Conservation (phyloP, 2,113 vertebrate species). For the Phalacrocorax aristotelis region DNA sequence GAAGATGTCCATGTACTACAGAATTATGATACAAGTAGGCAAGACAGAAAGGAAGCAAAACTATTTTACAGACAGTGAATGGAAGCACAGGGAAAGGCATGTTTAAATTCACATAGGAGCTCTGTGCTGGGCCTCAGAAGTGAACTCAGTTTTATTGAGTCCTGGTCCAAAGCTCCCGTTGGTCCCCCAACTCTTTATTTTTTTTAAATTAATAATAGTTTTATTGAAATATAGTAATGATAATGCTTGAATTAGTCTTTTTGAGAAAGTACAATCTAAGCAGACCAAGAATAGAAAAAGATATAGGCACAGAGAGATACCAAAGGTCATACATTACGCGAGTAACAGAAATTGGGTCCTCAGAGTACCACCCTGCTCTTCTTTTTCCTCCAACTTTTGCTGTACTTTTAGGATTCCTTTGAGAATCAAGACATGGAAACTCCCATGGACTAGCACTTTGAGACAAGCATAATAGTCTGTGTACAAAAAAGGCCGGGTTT, state of each 20-base stretch:
- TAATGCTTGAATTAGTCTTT: background rate
- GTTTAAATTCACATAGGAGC: background rate
- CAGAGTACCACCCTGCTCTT: background rate
- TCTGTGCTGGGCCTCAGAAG: background rate
- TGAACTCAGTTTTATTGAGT: background rate
- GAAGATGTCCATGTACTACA: background rate
- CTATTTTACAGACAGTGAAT: background rate
- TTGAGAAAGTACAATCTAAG: background rate
- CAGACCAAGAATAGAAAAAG: background rate
- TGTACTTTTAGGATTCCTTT: background rate
- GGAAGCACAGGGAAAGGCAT: background rate
- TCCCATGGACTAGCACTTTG: background rate
- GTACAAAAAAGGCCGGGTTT: background rate
- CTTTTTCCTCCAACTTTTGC: background rate
- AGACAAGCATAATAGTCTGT: background rate
- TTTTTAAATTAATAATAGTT: background rate
- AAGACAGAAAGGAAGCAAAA: background rate
- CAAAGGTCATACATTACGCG: background rate
- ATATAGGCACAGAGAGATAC: background rate
- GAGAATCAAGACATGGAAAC: background rate
- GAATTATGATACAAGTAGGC: background rate
- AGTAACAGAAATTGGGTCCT: background rate
- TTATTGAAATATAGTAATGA: background rate
- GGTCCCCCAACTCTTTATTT: background rate
- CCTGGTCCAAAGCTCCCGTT: background rate